Conservation (phyloP, 1,140 invertebrate species). For the Aricia agestis region DNA sequence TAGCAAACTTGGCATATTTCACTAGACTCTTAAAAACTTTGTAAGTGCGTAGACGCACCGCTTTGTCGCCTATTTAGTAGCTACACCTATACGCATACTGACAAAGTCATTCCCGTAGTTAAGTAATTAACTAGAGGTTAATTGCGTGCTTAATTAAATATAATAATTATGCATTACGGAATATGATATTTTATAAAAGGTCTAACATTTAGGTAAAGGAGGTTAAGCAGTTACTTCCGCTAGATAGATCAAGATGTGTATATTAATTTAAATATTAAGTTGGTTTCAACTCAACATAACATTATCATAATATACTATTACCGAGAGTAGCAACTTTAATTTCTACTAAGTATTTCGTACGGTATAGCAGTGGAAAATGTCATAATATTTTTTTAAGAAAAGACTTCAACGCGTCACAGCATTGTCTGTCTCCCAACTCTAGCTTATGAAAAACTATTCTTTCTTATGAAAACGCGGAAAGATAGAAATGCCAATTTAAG, state of each 20-base stretch:
- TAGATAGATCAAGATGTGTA: not conserved
- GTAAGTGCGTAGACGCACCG: not conserved
- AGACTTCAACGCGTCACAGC: not conserved
- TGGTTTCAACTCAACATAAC: too few species aligned
- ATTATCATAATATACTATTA: too few species aligned
- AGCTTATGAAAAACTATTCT: too few species aligned
- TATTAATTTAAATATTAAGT: too few species aligned
- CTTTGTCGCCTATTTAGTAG: not conserved
- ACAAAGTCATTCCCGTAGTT: conserved; percentile 2
- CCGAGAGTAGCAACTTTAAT: too few species aligned
- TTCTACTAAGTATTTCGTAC: too few species aligned
- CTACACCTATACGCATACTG: not conserved
- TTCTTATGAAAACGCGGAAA: too few species aligned
- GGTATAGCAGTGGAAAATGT: not conserved
- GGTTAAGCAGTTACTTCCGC: not conserved
- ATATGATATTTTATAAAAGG: not conserved
- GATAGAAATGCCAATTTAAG: too few species aligned
- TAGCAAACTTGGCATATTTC: not conserved
- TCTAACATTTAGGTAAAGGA: not conserved
- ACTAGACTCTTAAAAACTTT: not conserved
- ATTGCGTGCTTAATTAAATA: conserved; percentile 9
- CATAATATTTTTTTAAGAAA: not conserved
- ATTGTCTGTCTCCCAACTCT: too few species aligned
- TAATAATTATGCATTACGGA: not conserved
- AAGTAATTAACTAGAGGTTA: conserved; percentile 5